These are phyloP conservation scores for Stramonita haemastoma DNA, from an alignment of 2,888 invertebrate species.

Conservation along the genomic window DNA sequence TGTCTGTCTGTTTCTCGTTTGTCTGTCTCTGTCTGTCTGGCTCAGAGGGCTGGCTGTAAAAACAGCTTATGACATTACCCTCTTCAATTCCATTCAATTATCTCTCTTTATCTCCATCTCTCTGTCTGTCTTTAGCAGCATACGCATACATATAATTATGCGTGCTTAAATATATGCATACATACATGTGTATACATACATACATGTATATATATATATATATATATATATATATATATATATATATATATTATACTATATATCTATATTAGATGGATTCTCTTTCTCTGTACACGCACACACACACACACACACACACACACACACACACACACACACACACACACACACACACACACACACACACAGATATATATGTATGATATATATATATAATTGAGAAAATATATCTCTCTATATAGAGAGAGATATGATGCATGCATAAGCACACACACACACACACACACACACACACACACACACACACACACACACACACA, in stretches of 20 bases:
- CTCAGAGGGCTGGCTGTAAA: too few species aligned
- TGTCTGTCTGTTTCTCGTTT: too few species aligned
- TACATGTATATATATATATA: not conserved
- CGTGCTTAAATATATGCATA: not conserved
- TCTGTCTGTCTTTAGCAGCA: not conserved
- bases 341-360: constrained; percentile 1
- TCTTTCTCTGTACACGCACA: not conserved
- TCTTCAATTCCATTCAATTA: too few species aligned
- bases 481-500: not conserved
- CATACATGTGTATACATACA: not conserved
- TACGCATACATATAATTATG: not conserved
- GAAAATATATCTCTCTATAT: not conserved
- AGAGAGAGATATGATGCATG: not conserved
- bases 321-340: not conserved
- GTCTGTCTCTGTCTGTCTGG: too few species aligned
- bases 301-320: not conserved
- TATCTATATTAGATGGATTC: not conserved
- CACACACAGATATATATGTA: not conserved
- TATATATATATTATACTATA: not conserved
- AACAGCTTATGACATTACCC: too few species aligned
- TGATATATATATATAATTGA: not conserved
- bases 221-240: not conserved
- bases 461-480: constrained; percentile 24
- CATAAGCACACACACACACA: not conserved
- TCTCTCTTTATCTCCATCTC: too few species aligned